A percentile compares a stretch with the other conserved stretches of the same genome.
Conservation (phyloP, 2,797 vertebrate genomes). For the Cebuella pygmaea region DNA sequence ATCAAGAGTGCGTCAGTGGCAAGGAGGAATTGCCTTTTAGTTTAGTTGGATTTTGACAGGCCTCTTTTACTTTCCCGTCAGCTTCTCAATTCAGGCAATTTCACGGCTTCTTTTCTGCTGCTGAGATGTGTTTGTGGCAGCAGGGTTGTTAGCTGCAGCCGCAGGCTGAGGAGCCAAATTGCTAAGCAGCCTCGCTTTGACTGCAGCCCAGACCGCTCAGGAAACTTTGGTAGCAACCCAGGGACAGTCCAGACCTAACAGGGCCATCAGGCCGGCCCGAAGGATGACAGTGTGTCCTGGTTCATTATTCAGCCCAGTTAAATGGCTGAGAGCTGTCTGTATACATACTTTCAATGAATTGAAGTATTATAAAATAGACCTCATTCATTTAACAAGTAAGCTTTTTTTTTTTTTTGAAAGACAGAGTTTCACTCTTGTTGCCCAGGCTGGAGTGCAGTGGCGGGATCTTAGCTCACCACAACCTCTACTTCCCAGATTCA, state of each 20-base stretch:
- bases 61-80: not conserved
- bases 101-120: conserved; percentile 36
- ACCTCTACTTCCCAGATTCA: no score
- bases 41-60: not conserved
- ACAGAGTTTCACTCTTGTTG: no score
- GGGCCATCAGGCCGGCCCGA: not conserved
- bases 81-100: conserved; percentile 53
- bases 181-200: not conserved
- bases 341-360: not conserved
- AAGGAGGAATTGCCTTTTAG: not conserved
- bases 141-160: not conserved
- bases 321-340: not conserved
- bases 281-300: not conserved
- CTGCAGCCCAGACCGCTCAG: not conserved
- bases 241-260: not conserved
- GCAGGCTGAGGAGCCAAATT: not conserved
- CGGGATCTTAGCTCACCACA: no score
- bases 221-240: not conserved
- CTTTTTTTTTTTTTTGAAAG: not conserved
- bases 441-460: no score
- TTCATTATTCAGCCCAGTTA: not conserved
- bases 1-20: not conserved
- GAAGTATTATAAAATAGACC: not conserved
- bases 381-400: not conserved
- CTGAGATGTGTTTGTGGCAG: not conserved